Evolutionary conservation across 2,888 invertebrate genomes (phyloP).

Genomic region (Dendrolimus pini): DNA sequence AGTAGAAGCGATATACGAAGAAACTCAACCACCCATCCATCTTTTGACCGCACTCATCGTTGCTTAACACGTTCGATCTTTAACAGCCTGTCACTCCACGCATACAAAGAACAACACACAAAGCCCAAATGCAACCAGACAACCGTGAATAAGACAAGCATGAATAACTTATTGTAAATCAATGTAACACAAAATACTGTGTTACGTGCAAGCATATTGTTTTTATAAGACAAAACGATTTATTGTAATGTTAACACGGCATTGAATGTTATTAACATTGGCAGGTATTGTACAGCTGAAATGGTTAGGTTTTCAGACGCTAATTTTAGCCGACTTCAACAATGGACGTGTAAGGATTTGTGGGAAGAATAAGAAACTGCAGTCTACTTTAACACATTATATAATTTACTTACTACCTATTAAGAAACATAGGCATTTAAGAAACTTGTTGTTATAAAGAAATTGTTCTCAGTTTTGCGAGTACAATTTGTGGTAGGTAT

Average conservation of each 20-base stretch:
- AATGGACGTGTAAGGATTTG: slow-evolving; percentile 3
- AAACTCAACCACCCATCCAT: too few relatives aligned
- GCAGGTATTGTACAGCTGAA: slow-evolving; percentile 4
- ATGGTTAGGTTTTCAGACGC: slow-evolving; percentile 4
- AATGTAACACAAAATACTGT: neutral
- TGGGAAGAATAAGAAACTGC: neutral
- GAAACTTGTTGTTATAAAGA: neutral
- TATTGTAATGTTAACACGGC: slow-evolving; percentile 5
- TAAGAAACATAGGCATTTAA: neutral
- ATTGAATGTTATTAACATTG: slow-evolving; percentile 10
- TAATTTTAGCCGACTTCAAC: neutral
- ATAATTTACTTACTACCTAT: neutral
- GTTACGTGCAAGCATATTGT: neutral
- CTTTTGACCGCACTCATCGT: neutral
- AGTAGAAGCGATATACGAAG: too few relatives aligned
- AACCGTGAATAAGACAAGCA: neutral
- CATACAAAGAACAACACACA: neutral
- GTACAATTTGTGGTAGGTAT: too few relatives aligned
- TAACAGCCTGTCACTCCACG: neutral
- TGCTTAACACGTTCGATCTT: neutral
- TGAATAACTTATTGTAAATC: neutral
- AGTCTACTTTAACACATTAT: neutral
- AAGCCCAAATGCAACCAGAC: neutral
- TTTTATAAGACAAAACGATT: neutral
- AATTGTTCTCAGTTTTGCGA: too few relatives aligned